Percentiles rank a stretch among this genome's conserved stretches.
These are phyloP conservation scores for Epinotia nisella DNA, from an alignment of 2,888 invertebrate genomes.

Conservation along the genomic window DNA sequence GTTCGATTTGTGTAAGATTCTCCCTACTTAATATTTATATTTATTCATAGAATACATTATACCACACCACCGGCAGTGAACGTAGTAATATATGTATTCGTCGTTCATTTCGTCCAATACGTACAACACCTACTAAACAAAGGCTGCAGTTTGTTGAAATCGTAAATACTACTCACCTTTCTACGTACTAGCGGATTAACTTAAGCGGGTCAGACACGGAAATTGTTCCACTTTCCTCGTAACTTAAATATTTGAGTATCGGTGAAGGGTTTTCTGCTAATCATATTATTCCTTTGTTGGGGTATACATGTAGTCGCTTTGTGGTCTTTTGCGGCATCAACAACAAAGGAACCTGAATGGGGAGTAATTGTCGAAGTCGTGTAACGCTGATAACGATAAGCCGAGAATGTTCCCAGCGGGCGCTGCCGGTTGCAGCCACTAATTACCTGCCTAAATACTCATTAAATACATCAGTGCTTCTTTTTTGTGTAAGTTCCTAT, in stretches of 20 bases:
- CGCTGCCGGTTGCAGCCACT: slow-evolving; percentile 34
- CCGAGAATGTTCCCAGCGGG: slow-evolving; percentile 37
- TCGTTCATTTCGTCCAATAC: no score
- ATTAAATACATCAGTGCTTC: slow-evolving; percentile 2
- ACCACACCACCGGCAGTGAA: no score
- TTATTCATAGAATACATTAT: no score
- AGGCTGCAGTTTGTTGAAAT: background rate
- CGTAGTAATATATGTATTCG: no score
- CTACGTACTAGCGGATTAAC: slow-evolving; percentile 27
- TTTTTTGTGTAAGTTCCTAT: background rate
- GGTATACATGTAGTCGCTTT: slow-evolving; percentile 29
- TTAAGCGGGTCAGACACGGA: slow-evolving; percentile 3
- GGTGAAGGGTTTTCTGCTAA: slow-evolving; percentile 35
- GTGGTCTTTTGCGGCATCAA: slow-evolving; percentile 37
- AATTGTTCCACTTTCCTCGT: slow-evolving; percentile 29
- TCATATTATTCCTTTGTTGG: slow-evolving; percentile 35
- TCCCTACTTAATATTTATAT: no score
- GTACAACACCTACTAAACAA: no score
- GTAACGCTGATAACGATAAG: slow-evolving; percentile 42
- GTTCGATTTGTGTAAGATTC: no score
- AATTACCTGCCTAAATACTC: slow-evolving; percentile 32
- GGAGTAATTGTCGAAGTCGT: slow-evolving; percentile 42
- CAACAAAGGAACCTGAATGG: slow-evolving; percentile 41
- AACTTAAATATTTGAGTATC: slow-evolving; percentile 38
- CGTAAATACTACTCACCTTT: background rate